phyloP scores from a whole-genome alignment of 1,140 invertebrate genomes.

The Drosophila sp. region DNA sequence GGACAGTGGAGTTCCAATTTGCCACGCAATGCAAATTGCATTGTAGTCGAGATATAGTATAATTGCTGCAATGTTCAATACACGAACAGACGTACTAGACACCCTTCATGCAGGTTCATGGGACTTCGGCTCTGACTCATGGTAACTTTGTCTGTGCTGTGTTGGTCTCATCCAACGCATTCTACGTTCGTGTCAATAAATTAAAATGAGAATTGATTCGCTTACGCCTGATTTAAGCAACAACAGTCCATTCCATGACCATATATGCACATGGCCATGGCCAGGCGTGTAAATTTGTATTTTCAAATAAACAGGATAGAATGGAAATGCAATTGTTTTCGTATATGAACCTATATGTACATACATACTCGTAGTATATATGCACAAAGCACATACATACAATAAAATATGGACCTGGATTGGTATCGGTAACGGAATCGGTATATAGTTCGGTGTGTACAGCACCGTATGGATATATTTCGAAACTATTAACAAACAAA shows the following conservation, averaged over 20 bases:
- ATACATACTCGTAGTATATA: neutral
- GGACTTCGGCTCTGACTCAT: neutral
- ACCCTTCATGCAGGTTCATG: constrained; percentile 9
- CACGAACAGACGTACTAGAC: neutral
- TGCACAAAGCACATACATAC: constrained; percentile 25
- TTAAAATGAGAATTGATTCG: constrained; percentile 82
- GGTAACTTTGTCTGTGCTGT: constrained; percentile 29
- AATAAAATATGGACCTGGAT: constrained; percentile 10
- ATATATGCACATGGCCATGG: constrained; percentile 50
- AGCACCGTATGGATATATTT: constrained; percentile 61
- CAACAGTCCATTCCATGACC: constrained; percentile 74
- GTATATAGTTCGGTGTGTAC: constrained; percentile 23
- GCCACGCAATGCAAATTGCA: constrained; percentile 77
- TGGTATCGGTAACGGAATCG: constrained; percentile 17
- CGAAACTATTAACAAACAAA: constrained; percentile 82
- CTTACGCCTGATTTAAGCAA: constrained; percentile 80
- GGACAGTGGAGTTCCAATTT: constrained; percentile 70
- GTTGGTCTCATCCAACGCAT: constrained; percentile 19
- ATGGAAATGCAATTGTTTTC: constrained; percentile 28
- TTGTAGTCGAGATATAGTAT: constrained; percentile 81
- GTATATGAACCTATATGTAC: constrained; percentile 22
- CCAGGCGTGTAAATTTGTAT: constrained; percentile 45
- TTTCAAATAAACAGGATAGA: constrained; percentile 45
- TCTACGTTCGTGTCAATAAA: constrained; percentile 77
- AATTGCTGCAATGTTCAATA: constrained; percentile 70